Evolutionary conservation across 2,113 vertebrate genomes (phyloP), one percentile per base, ranked within the genome.

Genomic region (Zootoca vivipara): DNA sequence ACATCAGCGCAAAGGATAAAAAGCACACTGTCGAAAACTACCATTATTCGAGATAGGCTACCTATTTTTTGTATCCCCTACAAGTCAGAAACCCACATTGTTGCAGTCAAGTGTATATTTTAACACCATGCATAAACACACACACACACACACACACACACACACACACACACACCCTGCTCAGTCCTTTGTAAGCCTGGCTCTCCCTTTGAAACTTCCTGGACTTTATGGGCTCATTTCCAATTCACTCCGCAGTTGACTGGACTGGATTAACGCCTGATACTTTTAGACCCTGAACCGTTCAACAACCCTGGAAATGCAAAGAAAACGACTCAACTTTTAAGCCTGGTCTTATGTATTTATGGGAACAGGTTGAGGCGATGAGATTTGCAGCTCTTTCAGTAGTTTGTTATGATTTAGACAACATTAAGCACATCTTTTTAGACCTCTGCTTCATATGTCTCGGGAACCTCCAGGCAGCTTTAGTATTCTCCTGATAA

Each of bases 401-500:
- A 75, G 86, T 93, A 84, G 82, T 91, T 90, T 80, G 86, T 90
- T 92, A 89, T 93, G 94, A 94, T 96, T 95, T 93, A 95, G 89
- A 92, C 78, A 94, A 91, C 81, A 91, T 94, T 93, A 95, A 93
- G 86, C 79, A 90, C 91, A 93, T 86, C 85, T 92, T 85, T 90
- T 93, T 93, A 91, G 91, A 65, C 65, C 87, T 84, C 85, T 92
- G 90, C 89, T 92, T 96, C 87, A 92, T 91, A 85, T 82, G 52
- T 62, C 89, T 92, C 92, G 93, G 93, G 91, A 93, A 91, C 79
- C 81, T 93, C 64, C 30, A 87, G 94, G 89, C 88, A 95, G 91
- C 78, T 96, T 95, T 93, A 93, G 88, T 91, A 89, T 91, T 91
- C 85, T 93, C 89, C 90, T 92, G 93, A 95, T 92, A 94, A 94